Conservation (phyloP, 2,113 vertebrate species). For the Oryzias javanicus region DNA sequence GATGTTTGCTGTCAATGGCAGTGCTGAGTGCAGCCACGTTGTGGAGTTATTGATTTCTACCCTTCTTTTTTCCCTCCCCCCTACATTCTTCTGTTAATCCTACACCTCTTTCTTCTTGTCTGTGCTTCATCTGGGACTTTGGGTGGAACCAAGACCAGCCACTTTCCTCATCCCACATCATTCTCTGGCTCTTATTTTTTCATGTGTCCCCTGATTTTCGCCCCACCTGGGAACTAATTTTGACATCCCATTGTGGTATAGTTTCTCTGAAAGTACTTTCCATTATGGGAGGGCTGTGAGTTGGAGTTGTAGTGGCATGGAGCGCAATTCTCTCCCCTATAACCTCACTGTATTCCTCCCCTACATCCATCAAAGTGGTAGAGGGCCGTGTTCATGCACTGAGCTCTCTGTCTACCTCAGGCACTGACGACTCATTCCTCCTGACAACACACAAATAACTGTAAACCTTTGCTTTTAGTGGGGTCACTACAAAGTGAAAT, state of each 20-base stretch:
- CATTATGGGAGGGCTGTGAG: slow-evolving; percentile 21
- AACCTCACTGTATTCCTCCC: slow-evolving; percentile 48
- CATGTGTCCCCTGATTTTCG: slow-evolving; percentile 22
- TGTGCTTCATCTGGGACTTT: slow-evolving; percentile 36
- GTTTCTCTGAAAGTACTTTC: slow-evolving; percentile 32
- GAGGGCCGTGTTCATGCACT: slow-evolving; percentile 39
- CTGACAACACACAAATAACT: slow-evolving; percentile 65
- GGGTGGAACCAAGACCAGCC: slow-evolving; percentile 51
- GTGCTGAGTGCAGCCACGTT: slow-evolving; percentile 73
- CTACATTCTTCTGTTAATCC: slow-evolving; percentile 2
- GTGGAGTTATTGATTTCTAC: slow-evolving; percentile 78
- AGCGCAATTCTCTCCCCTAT: slow-evolving; percentile 19
- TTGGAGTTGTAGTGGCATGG: not conserved
- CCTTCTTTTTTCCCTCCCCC: slow-evolving; percentile 4
- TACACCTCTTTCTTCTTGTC: slow-evolving; percentile 28
- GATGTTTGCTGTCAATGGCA: slow-evolving; percentile 81
- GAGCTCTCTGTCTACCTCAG: slow-evolving; percentile 48
- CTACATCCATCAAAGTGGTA: slow-evolving; percentile 57
- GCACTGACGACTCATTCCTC: slow-evolving; percentile 47
- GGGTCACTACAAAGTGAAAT: slow-evolving; percentile 53
- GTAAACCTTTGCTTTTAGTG: slow-evolving; percentile 63
- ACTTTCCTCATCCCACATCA: slow-evolving; percentile 39
- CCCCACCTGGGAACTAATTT: slow-evolving; percentile 16
- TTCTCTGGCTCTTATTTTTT: slow-evolving; percentile 25
- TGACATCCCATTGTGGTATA: slow-evolving; percentile 34